Conservation (phyloP, 2,888 invertebrate species). For the Pammene fasciana region DNA sequence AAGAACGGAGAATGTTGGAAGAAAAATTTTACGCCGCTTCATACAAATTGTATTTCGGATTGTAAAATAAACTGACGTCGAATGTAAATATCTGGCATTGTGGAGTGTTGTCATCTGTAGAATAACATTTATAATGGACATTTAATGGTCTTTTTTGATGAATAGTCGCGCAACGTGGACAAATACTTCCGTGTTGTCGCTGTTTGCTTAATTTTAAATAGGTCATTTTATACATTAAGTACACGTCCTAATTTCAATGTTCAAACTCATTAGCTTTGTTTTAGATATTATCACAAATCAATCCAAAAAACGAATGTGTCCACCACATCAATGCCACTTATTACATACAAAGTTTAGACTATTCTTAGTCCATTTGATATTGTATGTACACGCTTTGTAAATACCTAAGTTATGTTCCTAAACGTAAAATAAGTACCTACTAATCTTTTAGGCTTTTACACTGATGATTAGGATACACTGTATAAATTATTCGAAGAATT, state of each 20-base stretch:
- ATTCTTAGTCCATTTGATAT: too few relatives aligned
- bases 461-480: too few relatives aligned
- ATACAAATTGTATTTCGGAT: constrained; percentile 77
- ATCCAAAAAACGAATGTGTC: too few relatives aligned
- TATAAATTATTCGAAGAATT: too few relatives aligned
- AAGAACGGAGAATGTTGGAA: constrained; percentile 71
- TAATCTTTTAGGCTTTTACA: too few relatives aligned
- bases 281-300: background rate
- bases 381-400: too few relatives aligned
- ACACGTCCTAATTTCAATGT: constrained; percentile 7
- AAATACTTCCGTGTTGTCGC: constrained; percentile 53
- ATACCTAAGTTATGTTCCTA: too few relatives aligned
- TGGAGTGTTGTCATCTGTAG: constrained; percentile 75
- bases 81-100: constrained; percentile 80
- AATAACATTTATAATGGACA: constrained; percentile 76
- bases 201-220: constrained; percentile 40
- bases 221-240: constrained; percentile 26
- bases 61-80: constrained; percentile 83
- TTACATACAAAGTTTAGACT: background rate
- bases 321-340: too few relatives aligned
- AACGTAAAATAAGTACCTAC: too few relatives aligned
- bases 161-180: constrained; percentile 54
- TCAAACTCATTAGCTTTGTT: background rate
- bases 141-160: constrained; percentile 74
- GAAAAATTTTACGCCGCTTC: constrained; percentile 76